Percentiles rank a stretch among this genome's conserved stretches.
Evolutionary conservation across 1,140 invertebrate genomes (phyloP).

Genomic region (Drosophila malerkotliana): DNA sequence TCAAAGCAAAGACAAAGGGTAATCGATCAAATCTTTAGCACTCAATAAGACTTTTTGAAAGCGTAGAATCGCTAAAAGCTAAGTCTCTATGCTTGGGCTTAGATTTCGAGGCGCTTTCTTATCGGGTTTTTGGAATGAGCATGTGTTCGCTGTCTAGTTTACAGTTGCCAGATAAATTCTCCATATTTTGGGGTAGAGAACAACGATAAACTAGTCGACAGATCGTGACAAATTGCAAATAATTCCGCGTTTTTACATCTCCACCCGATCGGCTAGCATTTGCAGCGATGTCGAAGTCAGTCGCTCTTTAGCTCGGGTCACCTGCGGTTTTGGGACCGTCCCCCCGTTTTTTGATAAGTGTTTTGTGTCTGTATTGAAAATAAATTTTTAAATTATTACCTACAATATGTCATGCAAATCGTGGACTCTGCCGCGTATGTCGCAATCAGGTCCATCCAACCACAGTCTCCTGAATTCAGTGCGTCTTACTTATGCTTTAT

Average conservation of each 20-base stretch:
- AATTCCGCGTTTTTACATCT: slow-evolving; percentile 42
- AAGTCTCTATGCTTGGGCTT: neutral
- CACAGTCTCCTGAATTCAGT: slow-evolving; percentile 49
- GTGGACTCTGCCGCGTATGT: slow-evolving; percentile 55
- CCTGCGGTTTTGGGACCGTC: neutral
- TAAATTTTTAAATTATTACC: neutral
- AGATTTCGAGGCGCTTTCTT: slow-evolving; percentile 20
- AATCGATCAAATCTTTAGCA: neutral
- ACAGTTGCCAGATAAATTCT: slow-evolving; percentile 64
- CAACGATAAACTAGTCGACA: slow-evolving; percentile 38
- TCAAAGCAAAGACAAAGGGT: neutral
- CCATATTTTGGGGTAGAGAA: slow-evolving; percentile 9
- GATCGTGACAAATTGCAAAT: slow-evolving; percentile 74
- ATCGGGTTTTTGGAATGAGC: slow-evolving; percentile 31
- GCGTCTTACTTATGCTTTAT: slow-evolving; percentile 66
- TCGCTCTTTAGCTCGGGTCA: slow-evolving; percentile 12
- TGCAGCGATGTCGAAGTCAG: slow-evolving; percentile 23
- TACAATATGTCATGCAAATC: slow-evolving; percentile 49
- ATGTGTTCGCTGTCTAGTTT: slow-evolving; percentile 24
- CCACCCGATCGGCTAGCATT: slow-evolving; percentile 14
- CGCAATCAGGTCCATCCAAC: neutral
- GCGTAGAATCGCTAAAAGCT: neutral
- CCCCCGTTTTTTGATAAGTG: neutral
- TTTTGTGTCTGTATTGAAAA: slow-evolving; percentile 14
- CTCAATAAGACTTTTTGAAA: neutral